Evolutionary conservation across 2,888 invertebrate species (phyloP), one percentile per base, ranked within the genome.

Genomic region (Crioceris asparagi): DNA sequence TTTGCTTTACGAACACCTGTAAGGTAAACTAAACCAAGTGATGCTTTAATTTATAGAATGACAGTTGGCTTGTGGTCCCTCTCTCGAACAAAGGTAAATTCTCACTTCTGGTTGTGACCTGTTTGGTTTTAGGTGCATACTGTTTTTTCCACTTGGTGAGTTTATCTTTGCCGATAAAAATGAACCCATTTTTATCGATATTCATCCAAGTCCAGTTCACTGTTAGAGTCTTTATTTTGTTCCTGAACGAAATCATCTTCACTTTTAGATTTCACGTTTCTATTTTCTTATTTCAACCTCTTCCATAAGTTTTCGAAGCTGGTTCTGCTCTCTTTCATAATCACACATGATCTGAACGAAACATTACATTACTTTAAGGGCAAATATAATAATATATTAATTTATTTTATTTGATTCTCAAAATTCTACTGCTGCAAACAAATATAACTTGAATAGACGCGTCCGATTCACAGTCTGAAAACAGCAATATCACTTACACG

Each of bases 111-210:
- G 3, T 31, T 31, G 7, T 17, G 14, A 31, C n/a, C n/a, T 16
- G 31, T 15, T 17, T 27, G 27, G 27, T 27, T 27, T 27, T 12
- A n/a, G 27, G 12, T 27, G 12, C 27, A 27, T 15, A 27, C 11
- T 27, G 27, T 27, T 27, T 43, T 37, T 38, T 39, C 32, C 25
- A 33, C 15, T 19, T 32, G 21, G 36, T 32, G 32, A 43, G 29
- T 36, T 29, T 33, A 32, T 34, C 36, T 38, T 29, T 34, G 17
- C 39, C 39, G 11, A 32, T 17, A 1, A n/a, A n/a, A 32, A 19
- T 10, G n/a, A n/a, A 19, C 12, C 3, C 21, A 32, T 18, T 32
- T 32, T 17, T 32, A 32, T 32, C 19, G 10, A 34, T 25, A 11
- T 35, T 35, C 35, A 27, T 35, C 27, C 12, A 27, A 35, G 1